Evolutionary conservation across 1,140 invertebrate species (phyloP).

Genomic region (Meloidogyne chitwoodi): DNA sequence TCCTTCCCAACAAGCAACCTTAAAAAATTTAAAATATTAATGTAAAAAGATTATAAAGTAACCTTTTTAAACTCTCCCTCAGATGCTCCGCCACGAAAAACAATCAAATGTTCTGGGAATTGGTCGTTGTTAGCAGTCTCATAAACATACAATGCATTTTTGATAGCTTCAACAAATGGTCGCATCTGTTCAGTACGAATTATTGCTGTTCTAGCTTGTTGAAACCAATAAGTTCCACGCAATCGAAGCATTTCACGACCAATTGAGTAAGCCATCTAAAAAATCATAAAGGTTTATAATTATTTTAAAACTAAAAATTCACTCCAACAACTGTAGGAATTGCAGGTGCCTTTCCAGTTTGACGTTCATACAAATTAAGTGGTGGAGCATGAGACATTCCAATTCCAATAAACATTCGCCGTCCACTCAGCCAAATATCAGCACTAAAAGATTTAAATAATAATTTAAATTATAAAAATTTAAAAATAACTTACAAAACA

Average conservation of each 20-base stretch:
- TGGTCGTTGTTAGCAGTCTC: background rate
- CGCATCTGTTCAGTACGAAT: background rate
- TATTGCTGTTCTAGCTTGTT: conserved; percentile 24
- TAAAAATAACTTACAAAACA: conserved; percentile 1
- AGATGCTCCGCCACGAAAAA: conserved; percentile 25
- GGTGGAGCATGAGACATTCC: conserved; percentile 28
- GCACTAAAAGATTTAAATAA: background rate
- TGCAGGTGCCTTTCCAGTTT: background rate
- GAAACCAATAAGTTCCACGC: conserved; percentile 26
- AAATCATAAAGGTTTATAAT: too few relatives aligned
- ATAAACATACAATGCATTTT: conserved; percentile 9
- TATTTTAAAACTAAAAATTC: conserved; percentile 11
- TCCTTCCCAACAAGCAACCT: conserved; percentile 16
- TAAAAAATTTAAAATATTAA: conserved; percentile 22
- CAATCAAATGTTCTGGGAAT: conserved; percentile 22
- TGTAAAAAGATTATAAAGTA: background rate
- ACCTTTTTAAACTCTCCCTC: conserved; percentile 34
- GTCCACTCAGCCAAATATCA: conserved; percentile 2
- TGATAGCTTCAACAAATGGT: conserved; percentile 1
- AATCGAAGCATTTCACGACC: conserved; percentile 9
- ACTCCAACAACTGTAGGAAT: conserved; percentile 33
- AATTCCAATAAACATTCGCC: conserved; percentile 16
- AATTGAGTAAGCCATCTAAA: conserved; percentile 32
- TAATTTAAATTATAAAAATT: background rate
- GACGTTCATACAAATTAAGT: conserved; percentile 26